phyloP scores from a whole-genome alignment of 35 echinoderm and acorn worm species.

The Diadema setosum region DNA sequence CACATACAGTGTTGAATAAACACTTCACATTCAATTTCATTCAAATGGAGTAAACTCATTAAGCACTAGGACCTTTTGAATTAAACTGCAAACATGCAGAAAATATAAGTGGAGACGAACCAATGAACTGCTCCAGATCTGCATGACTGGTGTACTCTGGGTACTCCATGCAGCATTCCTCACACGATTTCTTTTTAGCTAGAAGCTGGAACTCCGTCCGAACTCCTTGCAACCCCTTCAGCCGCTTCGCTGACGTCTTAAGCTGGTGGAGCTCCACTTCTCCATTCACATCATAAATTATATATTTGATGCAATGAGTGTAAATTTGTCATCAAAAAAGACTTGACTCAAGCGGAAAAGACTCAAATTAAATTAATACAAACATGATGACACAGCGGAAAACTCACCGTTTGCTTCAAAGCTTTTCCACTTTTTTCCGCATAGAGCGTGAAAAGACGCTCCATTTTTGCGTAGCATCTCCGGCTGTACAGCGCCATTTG shows the following conservation, averaged over 20 bases:
- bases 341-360: no score
- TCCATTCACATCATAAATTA: background rate
- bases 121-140: background rate
- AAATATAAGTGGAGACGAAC: background rate
- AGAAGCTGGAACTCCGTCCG: background rate
- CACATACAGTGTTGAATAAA: background rate
- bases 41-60: background rate
- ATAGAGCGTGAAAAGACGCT: background rate
- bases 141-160: background rate
- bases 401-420: background rate
- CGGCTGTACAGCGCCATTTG: background rate
- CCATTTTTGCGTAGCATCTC: background rate
- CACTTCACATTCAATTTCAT: background rate
- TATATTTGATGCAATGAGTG: no score
- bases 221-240: background rate
- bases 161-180: background rate
- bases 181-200: background rate
- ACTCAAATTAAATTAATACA: no score
- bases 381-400: background rate
- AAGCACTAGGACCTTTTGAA: background rate
- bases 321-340: no score
- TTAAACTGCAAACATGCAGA: background rate
- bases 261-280: background rate
- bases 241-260: background rate
- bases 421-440: background rate